Percentiles rank a stretch among this genome's conserved stretches.
These are phyloP conservation scores for Neosalanx taihuensis DNA, from an alignment of 2,797 vertebrate species.

Conservation along the genomic window DNA sequence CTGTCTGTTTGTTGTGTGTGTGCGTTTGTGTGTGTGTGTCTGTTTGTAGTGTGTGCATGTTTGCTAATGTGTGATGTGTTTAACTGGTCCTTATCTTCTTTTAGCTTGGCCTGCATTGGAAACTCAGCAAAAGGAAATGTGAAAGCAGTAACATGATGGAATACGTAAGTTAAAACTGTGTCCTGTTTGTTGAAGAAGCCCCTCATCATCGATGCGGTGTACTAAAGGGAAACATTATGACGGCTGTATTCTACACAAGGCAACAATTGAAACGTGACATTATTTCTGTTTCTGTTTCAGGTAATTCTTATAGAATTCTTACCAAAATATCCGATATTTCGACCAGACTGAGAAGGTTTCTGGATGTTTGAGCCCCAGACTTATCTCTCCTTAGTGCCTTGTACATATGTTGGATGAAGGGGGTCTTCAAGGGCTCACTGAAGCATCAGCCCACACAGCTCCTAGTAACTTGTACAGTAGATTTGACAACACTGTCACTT, in stretches of 20 bases:
- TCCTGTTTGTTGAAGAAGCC: too few species aligned
- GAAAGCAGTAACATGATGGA: constrained; percentile 99
- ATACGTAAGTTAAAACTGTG: constrained; percentile 84
- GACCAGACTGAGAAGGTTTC: constrained; percentile 90
- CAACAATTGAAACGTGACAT: not conserved
- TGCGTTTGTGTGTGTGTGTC: constrained; percentile 35
- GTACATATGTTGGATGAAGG: constrained; percentile 92
- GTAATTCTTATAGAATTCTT: constrained; percentile 99
- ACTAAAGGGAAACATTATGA: not conserved
- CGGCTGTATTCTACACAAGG: not conserved
- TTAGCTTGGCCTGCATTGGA: constrained; percentile 99
- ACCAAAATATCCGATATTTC: constrained; percentile 99
- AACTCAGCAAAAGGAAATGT: constrained; percentile 98
- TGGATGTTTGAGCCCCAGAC: constrained; percentile 79
- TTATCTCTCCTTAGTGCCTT: constrained; percentile 97
- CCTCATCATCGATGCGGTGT: not conserved
- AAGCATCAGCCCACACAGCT: constrained; percentile 60
- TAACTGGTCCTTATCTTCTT: constrained; percentile 48
- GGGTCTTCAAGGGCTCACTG: constrained; percentile 81
- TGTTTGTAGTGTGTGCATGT: constrained; percentile 20
- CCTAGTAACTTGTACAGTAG: constrained; percentile 81
- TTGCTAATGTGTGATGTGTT: constrained; percentile 2
- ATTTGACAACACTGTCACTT: constrained; percentile 87
- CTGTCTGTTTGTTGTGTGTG: constrained; percentile 9
- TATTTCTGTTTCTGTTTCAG: constrained; percentile 57